Evolutionary conservation across 2,797 vertebrate species (phyloP).

Genomic region (Otolemur crassicaudatus): DNA sequence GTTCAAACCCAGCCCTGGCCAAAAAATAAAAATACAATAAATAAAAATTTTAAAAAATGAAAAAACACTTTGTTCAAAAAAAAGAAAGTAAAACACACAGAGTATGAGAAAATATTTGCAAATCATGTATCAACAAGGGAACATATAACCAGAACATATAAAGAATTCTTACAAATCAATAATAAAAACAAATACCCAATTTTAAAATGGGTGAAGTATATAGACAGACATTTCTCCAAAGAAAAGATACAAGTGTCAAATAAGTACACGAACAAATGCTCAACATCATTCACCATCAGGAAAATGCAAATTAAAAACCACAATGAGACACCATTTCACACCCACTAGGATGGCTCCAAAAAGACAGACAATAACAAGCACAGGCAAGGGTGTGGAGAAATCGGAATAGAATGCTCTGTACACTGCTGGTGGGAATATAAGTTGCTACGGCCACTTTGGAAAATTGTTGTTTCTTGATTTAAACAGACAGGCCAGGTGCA

Average conservation of each 20-base stretch:
- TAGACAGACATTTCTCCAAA: slow-evolving; percentile 42
- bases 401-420: background rate
- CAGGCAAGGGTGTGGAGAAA: background rate
- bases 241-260: background rate
- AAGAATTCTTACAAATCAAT: slow-evolving; percentile 7
- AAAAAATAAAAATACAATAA: too few relatives aligned
- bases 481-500: background rate
- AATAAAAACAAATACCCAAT: slow-evolving; percentile 1
- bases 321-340: background rate
- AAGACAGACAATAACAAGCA: slow-evolving; percentile 21
- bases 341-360: background rate
- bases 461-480: background rate
- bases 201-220: slow-evolving; percentile 8
- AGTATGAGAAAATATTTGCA: background rate
- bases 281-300: background rate
- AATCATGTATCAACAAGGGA: background rate
- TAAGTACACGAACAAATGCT: background rate
- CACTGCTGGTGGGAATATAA: background rate
- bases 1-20: too few relatives aligned
- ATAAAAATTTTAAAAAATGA: too few relatives aligned
- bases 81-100: slow-evolving; percentile 11
- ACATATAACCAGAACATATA: background rate
- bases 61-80: background rate
- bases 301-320: slow-evolving; percentile 48
- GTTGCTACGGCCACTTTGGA: background rate